Evolutionary conservation across 2,797 vertebrate species (phyloP), one percentile per base, ranked within the genome.

Genomic region (Gephyroberyx darwinii): DNA sequence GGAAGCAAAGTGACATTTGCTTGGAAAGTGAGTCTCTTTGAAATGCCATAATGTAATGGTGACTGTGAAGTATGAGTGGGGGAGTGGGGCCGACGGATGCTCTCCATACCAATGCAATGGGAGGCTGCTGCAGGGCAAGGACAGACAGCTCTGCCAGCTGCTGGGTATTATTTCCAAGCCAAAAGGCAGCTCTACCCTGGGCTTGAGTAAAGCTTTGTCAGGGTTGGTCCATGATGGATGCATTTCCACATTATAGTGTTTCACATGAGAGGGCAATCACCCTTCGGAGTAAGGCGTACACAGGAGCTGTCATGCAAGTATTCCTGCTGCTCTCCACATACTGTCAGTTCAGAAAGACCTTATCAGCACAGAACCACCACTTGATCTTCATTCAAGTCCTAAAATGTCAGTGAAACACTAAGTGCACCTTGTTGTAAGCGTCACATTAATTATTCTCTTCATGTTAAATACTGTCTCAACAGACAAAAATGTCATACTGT

Each of bases 381-480:
- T 81, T 85, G 82, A 84, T 86, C 82, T 76, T 60, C 53, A 67
- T 31, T 35, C 47, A 39, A 17, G 20, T 51, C 7, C 22, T 16
- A 39, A 45, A 48, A 53, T 64, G 16, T 39, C 19, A 51, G 8
- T 31, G 50, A 45, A n/a, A 19, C 50, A 48, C 30, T 60, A n/a
- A 74, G 43, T 51, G 81, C 69, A 69, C 68, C 62, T 86, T 64
- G 57, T 71, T 45, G 30, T 19, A 2, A 54, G 60, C 62, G 19
- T 64, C 41, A 9, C 57, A 74, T 83, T 83, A 84, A 87, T 86
- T 83, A 87, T 78, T 85, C 68, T 82, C 79, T 85, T 88, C 77
- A 80, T 77, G 78, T 84, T 76, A 86, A 89, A 86, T 80, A 73
- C 63, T 80, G 77, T 63, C 70, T 65, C 76, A 48, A 31, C 30